Evolutionary conservation across 2,113 vertebrate species (phyloP), one percentile per base, ranked within the genome.

Genomic region (Rhadina sibilatrix): DNA sequence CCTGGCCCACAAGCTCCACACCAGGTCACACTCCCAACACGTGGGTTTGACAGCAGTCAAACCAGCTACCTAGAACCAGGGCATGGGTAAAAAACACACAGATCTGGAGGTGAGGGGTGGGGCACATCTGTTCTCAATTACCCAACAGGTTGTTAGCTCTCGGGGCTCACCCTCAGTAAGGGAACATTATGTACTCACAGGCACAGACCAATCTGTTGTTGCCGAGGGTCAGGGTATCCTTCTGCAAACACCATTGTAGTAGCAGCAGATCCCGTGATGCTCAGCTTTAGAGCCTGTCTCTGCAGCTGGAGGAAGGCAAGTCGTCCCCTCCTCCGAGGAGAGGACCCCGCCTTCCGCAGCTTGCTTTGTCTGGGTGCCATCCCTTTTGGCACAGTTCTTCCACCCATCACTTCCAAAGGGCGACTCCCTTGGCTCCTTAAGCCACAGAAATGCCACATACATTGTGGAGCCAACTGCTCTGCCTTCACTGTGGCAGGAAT

Each of bases 91-190:
- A 47, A 40, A 33, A 20, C n/a, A 21, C 9, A 28, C 28, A 92
- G 83, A 94, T 90, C 80, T 65, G 87, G 89, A 47, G 38, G 35
- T 18, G 19, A 53, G 11, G 7, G 13, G 69, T 61, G 89, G 76
- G 12, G 24, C 72, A 77, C 87, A 96, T 96, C 94, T 96, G 93
- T 87, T 97, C 83, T 90, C 83, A 68, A 90, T 94, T 95, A 94
- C 27, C 30, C 71, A 83, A 50, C 80, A 96, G 96, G 92, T 5
- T 91, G 86, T 88, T 91, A 60, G 64, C 66, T 91, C 90, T 28
- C 90, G 80, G 89, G 95, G 80, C 49, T 71, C 10, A 6, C 38
- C 33, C 78, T 94, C 20, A n/a, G 68, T 57, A 31, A 42, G 53
- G 78, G 90, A 85, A 87, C 50, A 19, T 38, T 24, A 24, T 10